Base-by-base conservation (phyloP, 2,888 invertebrate genomes). In the Cataglyphis albicans region DNA sequence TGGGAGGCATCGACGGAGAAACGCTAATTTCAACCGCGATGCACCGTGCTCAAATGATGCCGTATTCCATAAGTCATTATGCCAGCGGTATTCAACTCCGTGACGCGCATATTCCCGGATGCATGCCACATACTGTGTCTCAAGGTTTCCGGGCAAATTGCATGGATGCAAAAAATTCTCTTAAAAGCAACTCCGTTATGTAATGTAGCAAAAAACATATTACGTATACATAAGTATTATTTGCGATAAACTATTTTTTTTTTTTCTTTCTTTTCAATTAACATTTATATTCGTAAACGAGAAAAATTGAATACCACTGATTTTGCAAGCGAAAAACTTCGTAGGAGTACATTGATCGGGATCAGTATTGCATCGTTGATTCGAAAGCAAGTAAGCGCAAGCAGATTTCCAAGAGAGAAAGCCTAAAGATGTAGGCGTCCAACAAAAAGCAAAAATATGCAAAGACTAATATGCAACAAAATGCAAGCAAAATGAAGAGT, bases 21-120 rank as follows among this genome's bases (percentile, higher is more conserved):
- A 80, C 25, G 25, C 25, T 61, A 41, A 80, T 80, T 80, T 76
- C 72, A 48, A 48, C 32, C 59, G 59, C 18, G 72, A 18, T 29
- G 67, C 67, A 48, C 48, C 32, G 32, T 29, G 48, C 7, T n/a
- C 32, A 32, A n/a, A 44, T 25, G 35, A 76, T 12, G 68, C 32
- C 15, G 41, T 59, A 25, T 32, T 41, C 15, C 25, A 29, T 44
- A 32, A 41, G 1, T 70, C 70, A 72, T 68, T n/a, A 29, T 76
- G 38, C 75, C 25, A 52, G 59, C 32, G 21, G 4, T 61, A 61
- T 80, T 44, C 64, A 80, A 78, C 57, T 15, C 25, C 25, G 63
- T 32, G 32, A 52, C 10, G 9, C 25, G 18, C 21, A 6, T 52
- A 64, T 15, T 65, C 38, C 18, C 65, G 35, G 18, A 65, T 52